phyloP scores from a whole-genome alignment of 2,113 vertebrate genomes.

The Telmatochromis brichardi region DNA sequence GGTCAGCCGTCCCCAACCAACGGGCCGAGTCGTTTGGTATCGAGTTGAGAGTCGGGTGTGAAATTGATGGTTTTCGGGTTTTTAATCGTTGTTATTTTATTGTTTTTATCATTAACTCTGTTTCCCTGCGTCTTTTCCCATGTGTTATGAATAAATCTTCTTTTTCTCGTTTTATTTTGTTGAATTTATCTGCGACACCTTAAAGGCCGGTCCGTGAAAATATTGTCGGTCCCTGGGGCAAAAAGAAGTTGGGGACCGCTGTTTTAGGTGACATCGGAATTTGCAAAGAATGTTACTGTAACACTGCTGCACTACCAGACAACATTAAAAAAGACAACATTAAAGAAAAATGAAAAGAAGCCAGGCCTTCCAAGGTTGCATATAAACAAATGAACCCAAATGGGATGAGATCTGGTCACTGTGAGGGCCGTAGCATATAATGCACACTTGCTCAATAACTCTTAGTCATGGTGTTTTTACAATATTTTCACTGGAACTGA shows the following conservation, averaged over 20 bases:
- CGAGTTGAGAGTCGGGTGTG: background rate
- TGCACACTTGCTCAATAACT: background rate
- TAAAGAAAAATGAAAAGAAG: background rate
- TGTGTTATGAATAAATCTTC: background rate
- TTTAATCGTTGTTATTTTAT: accelerated
- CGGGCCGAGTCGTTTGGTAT: accelerated
- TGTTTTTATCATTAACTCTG: accelerated
- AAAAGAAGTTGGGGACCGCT: background rate
- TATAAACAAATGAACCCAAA: background rate
- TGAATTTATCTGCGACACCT: background rate
- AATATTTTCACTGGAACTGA: background rate
- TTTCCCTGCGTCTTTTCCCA: background rate
- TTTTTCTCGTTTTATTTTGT: background rate
- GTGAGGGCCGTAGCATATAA: background rate
- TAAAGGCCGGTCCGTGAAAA: background rate
- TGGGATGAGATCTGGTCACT: background rate
- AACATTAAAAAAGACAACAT: background rate
- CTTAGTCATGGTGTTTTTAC: background rate
- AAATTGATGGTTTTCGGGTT: accelerated
- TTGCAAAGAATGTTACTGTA: background rate
- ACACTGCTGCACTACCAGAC: accelerated
- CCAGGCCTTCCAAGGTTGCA: background rate
- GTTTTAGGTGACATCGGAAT: background rate
- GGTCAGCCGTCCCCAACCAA: accelerated
- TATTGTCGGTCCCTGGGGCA: background rate